Evolutionary conservation across 2,113 vertebrate genomes (phyloP).

Genomic region (Boulengeromyrus knoepffleri): DNA sequence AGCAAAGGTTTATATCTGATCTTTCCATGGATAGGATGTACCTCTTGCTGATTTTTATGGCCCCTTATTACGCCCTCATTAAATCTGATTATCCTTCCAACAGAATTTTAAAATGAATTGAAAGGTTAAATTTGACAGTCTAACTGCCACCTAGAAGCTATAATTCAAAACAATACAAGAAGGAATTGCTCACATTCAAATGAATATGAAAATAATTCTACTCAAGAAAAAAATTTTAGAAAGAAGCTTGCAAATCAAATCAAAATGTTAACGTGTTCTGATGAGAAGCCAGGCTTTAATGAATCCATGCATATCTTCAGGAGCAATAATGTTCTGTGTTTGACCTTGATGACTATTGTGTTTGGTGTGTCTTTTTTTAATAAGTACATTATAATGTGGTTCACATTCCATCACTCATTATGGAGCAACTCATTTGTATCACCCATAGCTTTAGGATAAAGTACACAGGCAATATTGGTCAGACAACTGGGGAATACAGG

Average conservation of each 20-base stretch:
- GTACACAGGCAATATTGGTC: slow-evolving; percentile 10
- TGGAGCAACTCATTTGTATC: neutral
- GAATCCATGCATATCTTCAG: neutral
- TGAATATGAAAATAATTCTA: neutral
- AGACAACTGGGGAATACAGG: neutral
- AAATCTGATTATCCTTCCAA: slow-evolving; percentile 4
- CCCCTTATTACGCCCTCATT: slow-evolving; percentile 5
- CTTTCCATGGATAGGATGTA: neutral
- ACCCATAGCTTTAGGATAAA: neutral
- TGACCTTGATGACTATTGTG: neutral
- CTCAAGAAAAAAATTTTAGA: neutral
- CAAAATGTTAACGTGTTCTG: neutral
- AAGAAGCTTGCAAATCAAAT: neutral
- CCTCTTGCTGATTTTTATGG: slow-evolving; percentile 6
- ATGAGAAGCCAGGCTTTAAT: neutral
- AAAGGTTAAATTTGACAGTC: slow-evolving; percentile 13
- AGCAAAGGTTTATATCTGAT: slow-evolving; percentile 7
- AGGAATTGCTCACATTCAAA: slow-evolving; percentile 1
- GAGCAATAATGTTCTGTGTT: neutral
- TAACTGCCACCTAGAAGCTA: neutral
- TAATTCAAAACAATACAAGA: neutral
- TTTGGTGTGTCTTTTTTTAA: neutral
- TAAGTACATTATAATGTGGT: neutral
- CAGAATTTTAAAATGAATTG: neutral
- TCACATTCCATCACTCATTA: neutral